Percentiles rank a stretch among this genome's conserved stretches.
These are phyloP conservation scores for Cetoscarus ocellatus DNA, from an alignment of 2,797 vertebrate species.

Conservation along the genomic window DNA sequence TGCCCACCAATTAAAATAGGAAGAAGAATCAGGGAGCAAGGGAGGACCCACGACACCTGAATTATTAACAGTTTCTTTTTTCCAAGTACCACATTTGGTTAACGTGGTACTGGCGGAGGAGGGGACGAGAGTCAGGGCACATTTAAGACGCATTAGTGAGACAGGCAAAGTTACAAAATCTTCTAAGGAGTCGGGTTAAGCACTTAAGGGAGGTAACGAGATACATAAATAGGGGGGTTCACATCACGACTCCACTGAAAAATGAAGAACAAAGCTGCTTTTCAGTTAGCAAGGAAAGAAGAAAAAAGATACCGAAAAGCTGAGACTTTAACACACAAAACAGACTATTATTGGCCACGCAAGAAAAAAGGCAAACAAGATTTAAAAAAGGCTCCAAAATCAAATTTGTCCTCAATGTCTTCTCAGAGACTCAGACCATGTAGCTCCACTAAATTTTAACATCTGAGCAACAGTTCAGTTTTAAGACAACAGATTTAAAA, in stretches of 20 bases:
- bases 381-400: constrained; percentile 2
- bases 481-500: constrained; percentile 29
- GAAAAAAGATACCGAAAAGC: constrained; percentile 17
- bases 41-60: constrained; percentile 45
- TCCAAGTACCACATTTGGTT: constrained; percentile 45
- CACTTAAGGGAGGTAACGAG: constrained; percentile 65
- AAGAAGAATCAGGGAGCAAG: constrained; percentile 39
- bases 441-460: constrained; percentile 35
- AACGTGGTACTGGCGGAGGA: constrained; percentile 33
- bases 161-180: constrained; percentile 62
- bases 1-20: constrained; percentile 26
- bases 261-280: constrained; percentile 60
- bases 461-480: constrained; percentile 5
- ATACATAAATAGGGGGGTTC: constrained; percentile 54
- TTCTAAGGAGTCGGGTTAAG: constrained; percentile 58
- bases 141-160: constrained; percentile 68
- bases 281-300: constrained; percentile 36
- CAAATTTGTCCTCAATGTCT: background rate
- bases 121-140: background rate
- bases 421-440: constrained; percentile 11
- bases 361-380: background rate
- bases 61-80: constrained; percentile 32
- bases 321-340: constrained; percentile 8
- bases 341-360: constrained; percentile 22
- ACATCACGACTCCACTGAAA: constrained; percentile 31